Evolutionary conservation across 2,113 vertebrate genomes (phyloP).

Genomic region (Piaya cayana): DNA sequence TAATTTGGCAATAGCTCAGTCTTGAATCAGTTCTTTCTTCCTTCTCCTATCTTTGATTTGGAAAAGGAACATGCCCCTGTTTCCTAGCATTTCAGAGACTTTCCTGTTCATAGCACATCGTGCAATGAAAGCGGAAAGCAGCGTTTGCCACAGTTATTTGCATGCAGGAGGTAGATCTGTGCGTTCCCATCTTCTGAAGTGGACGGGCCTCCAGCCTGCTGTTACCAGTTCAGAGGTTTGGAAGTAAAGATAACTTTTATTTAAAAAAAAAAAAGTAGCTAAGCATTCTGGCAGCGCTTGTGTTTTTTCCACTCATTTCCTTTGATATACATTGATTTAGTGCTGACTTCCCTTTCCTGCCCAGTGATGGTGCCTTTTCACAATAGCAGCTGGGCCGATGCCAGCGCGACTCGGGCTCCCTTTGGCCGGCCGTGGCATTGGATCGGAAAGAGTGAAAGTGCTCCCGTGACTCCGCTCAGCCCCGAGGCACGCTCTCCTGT

Average conservation of each 20-base stretch:
- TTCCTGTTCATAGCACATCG: rapidly evolving
- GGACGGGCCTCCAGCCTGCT: background rate
- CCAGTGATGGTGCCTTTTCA: slow-evolving; percentile 77
- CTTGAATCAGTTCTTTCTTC: background rate
- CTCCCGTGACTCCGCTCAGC: background rate
- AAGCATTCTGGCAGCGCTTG: slow-evolving; percentile 70
- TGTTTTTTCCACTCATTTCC: slow-evolving; percentile 88
- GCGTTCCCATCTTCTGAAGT: background rate
- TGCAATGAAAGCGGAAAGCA: background rate
- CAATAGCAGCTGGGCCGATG: slow-evolving; percentile 80
- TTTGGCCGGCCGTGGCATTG: slow-evolving; percentile 5
- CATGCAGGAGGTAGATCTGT: background rate
- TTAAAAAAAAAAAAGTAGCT: background rate
- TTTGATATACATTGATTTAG: slow-evolving; percentile 84
- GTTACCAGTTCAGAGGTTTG: background rate
- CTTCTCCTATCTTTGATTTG: background rate
- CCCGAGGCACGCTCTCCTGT: background rate
- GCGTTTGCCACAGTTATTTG: background rate
- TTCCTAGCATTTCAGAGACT: background rate
- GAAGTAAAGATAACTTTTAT: slow-evolving; percentile 7
- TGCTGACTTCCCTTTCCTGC: slow-evolving; percentile 94
- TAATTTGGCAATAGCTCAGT: background rate
- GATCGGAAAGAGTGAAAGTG: slow-evolving; percentile 78
- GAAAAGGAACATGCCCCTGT: background rate
- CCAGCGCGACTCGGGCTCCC: slow-evolving; percentile 78